Evolutionary conservation across 2,113 vertebrate genomes (phyloP).

Genomic region (Noturus placidus): DNA sequence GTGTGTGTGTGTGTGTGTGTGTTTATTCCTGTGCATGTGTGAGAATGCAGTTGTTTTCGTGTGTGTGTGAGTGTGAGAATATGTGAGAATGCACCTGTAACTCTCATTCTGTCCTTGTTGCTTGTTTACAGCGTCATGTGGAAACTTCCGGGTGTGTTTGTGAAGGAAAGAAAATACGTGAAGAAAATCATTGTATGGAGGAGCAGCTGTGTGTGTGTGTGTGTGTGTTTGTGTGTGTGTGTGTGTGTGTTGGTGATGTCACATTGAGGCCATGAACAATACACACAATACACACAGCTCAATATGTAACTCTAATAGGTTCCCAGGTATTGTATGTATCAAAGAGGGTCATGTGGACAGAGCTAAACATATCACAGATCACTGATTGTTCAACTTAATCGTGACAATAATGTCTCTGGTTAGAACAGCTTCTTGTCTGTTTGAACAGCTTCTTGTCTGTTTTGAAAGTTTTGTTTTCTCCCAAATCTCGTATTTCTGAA

Average conservation of each 20-base stretch:
- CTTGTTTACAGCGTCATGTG: conserved; percentile 43
- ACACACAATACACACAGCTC: neutral
- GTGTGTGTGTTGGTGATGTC: conserved; percentile 18
- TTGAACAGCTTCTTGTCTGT: neutral
- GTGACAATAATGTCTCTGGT: neutral
- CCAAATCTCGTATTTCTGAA: neutral
- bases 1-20: neutral
- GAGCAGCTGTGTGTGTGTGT: conserved; percentile 41
- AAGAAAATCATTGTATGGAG: conserved; percentile 51
- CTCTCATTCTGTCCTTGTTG: conserved; percentile 50
- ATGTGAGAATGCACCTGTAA: conserved; percentile 52
- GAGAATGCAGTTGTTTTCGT: conserved; percentile 42
- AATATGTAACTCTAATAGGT: neutral
- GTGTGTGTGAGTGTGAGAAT: conserved; percentile 40
- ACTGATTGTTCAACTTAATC: neutral
- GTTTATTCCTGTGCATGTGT: conserved; percentile 8
- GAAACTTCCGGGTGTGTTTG: conserved; percentile 37
- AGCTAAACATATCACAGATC: neutral
- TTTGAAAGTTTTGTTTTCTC: neutral
- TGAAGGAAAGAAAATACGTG: conserved; percentile 33
- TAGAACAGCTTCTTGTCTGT: neutral
- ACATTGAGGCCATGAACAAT: conserved; percentile 22
- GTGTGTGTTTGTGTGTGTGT: conserved; percentile 40
- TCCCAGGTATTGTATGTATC: neutral
- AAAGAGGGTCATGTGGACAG: neutral